Base-by-base conservation (phyloP, 2,797 vertebrate genomes). In the Oophaga sylvatica region DNA sequence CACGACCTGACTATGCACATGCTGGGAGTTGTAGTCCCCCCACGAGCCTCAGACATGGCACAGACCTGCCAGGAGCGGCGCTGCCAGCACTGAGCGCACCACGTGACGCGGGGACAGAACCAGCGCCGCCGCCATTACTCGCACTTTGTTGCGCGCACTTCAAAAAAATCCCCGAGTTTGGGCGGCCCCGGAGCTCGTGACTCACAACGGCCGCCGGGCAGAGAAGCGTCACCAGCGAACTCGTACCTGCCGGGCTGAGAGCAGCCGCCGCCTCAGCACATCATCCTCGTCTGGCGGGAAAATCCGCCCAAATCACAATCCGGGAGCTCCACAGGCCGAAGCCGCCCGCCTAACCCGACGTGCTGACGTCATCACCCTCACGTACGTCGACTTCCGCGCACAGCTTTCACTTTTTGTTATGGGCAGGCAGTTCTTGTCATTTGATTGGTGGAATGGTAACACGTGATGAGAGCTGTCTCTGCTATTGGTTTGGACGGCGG, bases 291-390 rank as follows among this genome's bases (percentile, higher is more conserved):
- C 60, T 62, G 87, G 87, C 75, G 87, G 87, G 81, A 84, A 88
- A 31, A 35, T 57, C 35, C 70, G 53, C 12, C 17, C 70, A 45
- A 63, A 35, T 80, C 57, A 68, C 19, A 31, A 13, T 73, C 22
- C 65, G 11, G 53, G 48, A 41, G 29, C 48, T 60, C 68, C 60
- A 35, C 73, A 77, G 67, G 87, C 76, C 81, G 62, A 17, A 71
- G 31, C 82, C 75, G 31, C 82, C 63, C 86, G 86, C 86, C 86
- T 87, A 31, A n/a, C 59, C 71, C 4, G 31, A 80, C 78, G 65
- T 41, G 16, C 57, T 73, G 86, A 82, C 80, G 20, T 87, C 68
- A 87, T 29, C 7, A 11, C 41, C 26, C 11, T 31, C 20, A 4
- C 41, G 76, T 5, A 22, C 2, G 1, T 1, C 31, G 1, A 41